These are phyloP conservation scores for Eubasilissa regina DNA, from an alignment of 1,140 invertebrate genomes.

Conservation along the genomic window DNA sequence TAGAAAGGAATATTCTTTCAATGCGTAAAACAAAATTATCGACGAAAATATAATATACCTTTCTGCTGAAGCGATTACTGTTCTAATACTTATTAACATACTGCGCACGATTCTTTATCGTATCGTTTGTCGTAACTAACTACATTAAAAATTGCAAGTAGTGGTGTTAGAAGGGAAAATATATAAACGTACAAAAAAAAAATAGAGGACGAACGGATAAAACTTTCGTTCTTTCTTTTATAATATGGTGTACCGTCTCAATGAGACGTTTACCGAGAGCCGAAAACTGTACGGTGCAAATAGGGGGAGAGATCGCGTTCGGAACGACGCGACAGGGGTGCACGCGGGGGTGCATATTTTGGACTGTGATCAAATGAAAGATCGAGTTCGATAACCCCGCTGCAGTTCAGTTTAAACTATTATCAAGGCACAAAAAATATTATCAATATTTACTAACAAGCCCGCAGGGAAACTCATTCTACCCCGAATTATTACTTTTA, in stretches of 20 bases:
- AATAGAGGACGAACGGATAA: background rate
- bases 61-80: background rate
- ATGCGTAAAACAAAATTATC: background rate
- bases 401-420: background rate
- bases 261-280: background rate
- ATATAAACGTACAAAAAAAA: background rate
- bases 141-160: background rate
- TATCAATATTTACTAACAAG: background rate
- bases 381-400: constrained; percentile 27
- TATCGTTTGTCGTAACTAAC: constrained; percentile 20
- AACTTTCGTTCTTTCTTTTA: background rate
- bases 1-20: background rate
- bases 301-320: background rate
- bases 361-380: constrained; percentile 41
- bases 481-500: no score
- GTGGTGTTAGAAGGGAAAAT: no score
- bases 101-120: constrained; percentile 18
- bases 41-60: background rate
- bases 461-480: background rate
- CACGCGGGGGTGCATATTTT: constrained; percentile 31
- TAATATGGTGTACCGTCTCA: background rate
- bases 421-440: background rate
- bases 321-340: background rate
- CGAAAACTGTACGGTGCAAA: background rate
- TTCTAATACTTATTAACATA: background rate